A percentile compares a stretch with the other conserved stretches of the same genome.
These are phyloP conservation scores for Trogon surrucura DNA, from an alignment of 2,113 vertebrate species.

Conservation along the genomic window DNA sequence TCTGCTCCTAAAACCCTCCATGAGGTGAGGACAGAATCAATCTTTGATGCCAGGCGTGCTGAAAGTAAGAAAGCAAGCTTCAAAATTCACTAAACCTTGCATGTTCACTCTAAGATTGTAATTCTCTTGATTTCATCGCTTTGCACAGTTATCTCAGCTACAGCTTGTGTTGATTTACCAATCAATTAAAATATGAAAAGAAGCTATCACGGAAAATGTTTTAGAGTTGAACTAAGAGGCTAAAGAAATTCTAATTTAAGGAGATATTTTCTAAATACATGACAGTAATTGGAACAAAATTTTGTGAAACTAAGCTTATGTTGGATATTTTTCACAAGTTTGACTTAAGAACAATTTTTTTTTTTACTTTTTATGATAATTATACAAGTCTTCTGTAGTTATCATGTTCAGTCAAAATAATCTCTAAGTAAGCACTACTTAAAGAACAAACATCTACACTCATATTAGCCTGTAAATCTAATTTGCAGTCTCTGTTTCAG, in stretches of 20 bases:
- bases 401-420: neutral
- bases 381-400: neutral
- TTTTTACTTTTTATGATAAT: neutral
- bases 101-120: neutral
- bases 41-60: neutral
- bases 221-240: neutral
- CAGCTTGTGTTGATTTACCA: slow-evolving; percentile 4
- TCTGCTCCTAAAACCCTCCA: neutral
- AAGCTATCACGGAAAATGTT: neutral
- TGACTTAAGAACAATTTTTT: neutral
- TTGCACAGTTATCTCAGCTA: neutral
- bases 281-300: slow-evolving; percentile 7
- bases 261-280: slow-evolving; percentile 21
- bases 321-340: neutral
- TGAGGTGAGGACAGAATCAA: neutral
- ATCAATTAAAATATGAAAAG: slow-evolving; percentile 35
- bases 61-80: neutral
- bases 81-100: neutral
- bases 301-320: neutral
- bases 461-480: neutral
- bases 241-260: slow-evolving; percentile 2
- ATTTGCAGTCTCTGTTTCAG: neutral
- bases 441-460: neutral
- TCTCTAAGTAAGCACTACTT: neutral
- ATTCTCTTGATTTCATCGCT: neutral